These are phyloP conservation scores for Drosophila mojavensis DNA, from an alignment of 1,140 invertebrate genomes.

Conservation along the genomic window DNA sequence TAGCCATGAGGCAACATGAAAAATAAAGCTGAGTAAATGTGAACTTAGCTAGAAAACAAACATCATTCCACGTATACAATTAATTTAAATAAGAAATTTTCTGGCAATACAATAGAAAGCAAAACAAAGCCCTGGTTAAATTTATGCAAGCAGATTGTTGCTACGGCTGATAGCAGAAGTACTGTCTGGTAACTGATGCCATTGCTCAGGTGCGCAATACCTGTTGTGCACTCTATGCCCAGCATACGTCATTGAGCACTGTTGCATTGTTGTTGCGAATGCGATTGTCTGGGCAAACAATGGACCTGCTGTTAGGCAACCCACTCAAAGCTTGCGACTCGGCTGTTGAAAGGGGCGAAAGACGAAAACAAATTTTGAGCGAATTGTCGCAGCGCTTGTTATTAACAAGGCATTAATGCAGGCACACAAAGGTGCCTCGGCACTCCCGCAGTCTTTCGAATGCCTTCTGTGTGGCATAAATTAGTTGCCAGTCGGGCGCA, in stretches of 20 bases:
- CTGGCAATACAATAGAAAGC: too few relatives aligned
- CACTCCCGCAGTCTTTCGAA: conserved; percentile 19
- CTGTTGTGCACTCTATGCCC: conserved; percentile 59
- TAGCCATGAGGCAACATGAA: too few relatives aligned
- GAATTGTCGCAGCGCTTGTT: conserved; percentile 36
- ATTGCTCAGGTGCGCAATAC: conserved; percentile 42
- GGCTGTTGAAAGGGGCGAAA: neutral
- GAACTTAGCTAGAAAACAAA: too few relatives aligned
- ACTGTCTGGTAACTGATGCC: conserved; percentile 65
- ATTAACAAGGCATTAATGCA: conserved; percentile 75
- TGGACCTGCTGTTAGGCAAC: conserved; percentile 30
- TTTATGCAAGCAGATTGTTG: neutral
- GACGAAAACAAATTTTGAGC: conserved; percentile 17
- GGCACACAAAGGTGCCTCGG: conserved; percentile 54
- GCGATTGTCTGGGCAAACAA: conserved; percentile 69
- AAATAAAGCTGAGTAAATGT: too few relatives aligned
- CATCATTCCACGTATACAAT: too few relatives aligned
- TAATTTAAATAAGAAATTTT: too few relatives aligned
- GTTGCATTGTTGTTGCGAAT: neutral
- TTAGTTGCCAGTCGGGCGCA: conserved; percentile 54
- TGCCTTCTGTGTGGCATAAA: conserved; percentile 61
- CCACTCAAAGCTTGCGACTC: conserved; percentile 31
- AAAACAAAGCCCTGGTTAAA: too few relatives aligned
- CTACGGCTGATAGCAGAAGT: conserved; percentile 38
- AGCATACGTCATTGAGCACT: neutral